These are phyloP conservation scores for Bufotes viridis DNA, from an alignment of 2,797 vertebrate species.

Conservation along the genomic window DNA sequence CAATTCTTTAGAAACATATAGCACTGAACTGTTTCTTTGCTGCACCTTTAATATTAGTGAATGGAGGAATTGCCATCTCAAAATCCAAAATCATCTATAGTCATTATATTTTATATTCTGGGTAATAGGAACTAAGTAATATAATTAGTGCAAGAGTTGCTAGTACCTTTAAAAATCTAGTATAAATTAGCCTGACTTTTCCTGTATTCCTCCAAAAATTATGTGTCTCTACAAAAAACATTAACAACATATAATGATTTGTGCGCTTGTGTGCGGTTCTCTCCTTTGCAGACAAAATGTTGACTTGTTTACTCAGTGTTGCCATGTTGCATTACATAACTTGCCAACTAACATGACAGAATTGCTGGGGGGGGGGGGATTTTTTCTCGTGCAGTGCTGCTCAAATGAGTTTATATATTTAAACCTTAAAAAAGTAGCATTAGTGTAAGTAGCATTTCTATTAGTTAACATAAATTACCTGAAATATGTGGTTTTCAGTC, in stretches of 20 bases:
- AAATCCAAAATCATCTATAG: neutral
- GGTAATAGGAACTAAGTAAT: neutral
- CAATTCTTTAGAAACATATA: too few relatives aligned
- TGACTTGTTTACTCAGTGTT: constrained; percentile 37
- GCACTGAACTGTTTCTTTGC: neutral
- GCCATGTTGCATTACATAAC: constrained; percentile 24
- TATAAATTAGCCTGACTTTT: neutral
- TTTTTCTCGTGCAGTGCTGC: neutral
- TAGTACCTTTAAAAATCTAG: neutral
- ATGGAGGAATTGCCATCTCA: neutral
- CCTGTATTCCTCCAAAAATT: constrained; percentile 7
- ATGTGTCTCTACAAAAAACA: neutral
- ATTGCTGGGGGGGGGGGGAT: constrained; percentile 12
- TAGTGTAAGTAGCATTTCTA: too few relatives aligned
- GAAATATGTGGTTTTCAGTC: too few relatives aligned
- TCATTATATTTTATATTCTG: neutral
- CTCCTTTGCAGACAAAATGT: constrained; percentile 32
- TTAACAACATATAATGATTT: constrained; percentile 21
- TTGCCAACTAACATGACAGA: constrained; percentile 33
- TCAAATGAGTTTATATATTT: constrained; percentile 20
- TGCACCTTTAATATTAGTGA: neutral
- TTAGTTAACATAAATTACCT: too few relatives aligned
- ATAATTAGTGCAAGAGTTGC: neutral
- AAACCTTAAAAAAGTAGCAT: constrained; percentile 25
- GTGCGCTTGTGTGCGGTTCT: constrained; percentile 7